Evolutionary conservation across 2,888 invertebrate genomes (phyloP), one percentile per base, ranked within the genome.

Genomic region (Steinernema scapterisci): DNA sequence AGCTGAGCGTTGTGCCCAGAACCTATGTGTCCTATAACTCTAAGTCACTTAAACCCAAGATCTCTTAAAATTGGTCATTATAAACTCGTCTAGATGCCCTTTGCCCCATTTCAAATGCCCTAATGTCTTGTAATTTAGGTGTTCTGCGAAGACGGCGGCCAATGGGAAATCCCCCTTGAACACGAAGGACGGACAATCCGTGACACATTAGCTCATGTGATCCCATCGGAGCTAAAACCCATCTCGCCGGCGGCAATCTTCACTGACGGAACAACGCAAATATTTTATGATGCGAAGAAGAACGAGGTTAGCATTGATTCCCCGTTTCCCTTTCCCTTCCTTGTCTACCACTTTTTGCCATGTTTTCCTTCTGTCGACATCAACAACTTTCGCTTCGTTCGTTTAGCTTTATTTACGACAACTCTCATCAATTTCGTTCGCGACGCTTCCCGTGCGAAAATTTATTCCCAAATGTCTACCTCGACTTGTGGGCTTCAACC

Each of bases 101-200:
- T 38, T n/a, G n/a, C n/a, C n/a, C n/a, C n/a, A n/a, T n/a, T n/a
- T n/a, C n/a, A n/a, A n/a, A n/a, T n/a, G n/a, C n/a, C n/a, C n/a
- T n/a, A n/a, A n/a, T n/a, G n/a, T n/a, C n/a, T n/a, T n/a, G n/a
- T n/a, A 19, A 72, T 54, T 27, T 27, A 63, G 63, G 31, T 63
- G 1, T 31, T 63, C 31, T 63, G 63, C 19, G 63, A 63, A 27
- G 31, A 31, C 25, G 82, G 82, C 13, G 78, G 79, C 11, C 85
- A 86, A 75, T 81, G 82, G 81, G 73, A 83, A n/a, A 79, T 85
- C 56, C 83, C 82, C 6, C 72, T 86, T 13, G 85, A 86, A 73
- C 78, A 76, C 46, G 73, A 76, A 21, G 83, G 81, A 16, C 72
- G 78, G 27, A 79, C 81, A 5, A 77, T 82, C 44, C 77, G 82